Base-by-base conservation (phyloP, 2,797 vertebrate genomes). In the Diplodus sargus region DNA sequence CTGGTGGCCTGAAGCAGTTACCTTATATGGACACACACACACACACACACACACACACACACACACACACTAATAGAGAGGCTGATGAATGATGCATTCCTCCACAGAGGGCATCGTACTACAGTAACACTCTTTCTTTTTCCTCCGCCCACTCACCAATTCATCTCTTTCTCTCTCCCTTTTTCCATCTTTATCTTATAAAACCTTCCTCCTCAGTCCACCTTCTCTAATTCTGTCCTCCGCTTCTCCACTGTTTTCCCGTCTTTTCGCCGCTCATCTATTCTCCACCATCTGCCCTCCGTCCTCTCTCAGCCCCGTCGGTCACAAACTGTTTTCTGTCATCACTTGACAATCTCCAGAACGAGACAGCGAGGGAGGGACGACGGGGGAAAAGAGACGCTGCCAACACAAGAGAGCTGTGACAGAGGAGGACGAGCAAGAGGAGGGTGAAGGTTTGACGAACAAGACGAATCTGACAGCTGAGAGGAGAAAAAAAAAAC, bases 61-160 rank as follows among this genome's bases (percentile, higher is more conserved):
- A 85, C 75, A 80, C 70, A 78, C 71, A 73, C 70, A 64, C 28
- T 61, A 81, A 85, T 79, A 77, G 20, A 78, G 74, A 69, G 51
- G 47, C 70, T 76, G 84, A 76, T 80, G 81, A 84, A 54, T 79
- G 81, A 78, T 58, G 57, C 87, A 68, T 75, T 83, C 86, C 77
- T 84, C 30, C 64, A 45, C 68, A 76, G 67, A 85, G 67, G 65
- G 65, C 83, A 81, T 53, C 56, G 16, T 45, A 68, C 64, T 67
- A 78, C 78, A 81, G 72, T 81, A 79, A 77, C 62, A 45, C 59
- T 68, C 82, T 64, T 77, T 85, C 83, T 60, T 68, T 74, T 74
- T 71, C 66, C 34, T n/a, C 71, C 73, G 2, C 82, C 64, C 74
- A 65, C 71, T 45, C 71, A 53, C 3, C n/a, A 52, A 0, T 34